Evolutionary conservation across 2,797 vertebrate genomes (phyloP).

Genomic region (Triplophysa bombifrons): DNA sequence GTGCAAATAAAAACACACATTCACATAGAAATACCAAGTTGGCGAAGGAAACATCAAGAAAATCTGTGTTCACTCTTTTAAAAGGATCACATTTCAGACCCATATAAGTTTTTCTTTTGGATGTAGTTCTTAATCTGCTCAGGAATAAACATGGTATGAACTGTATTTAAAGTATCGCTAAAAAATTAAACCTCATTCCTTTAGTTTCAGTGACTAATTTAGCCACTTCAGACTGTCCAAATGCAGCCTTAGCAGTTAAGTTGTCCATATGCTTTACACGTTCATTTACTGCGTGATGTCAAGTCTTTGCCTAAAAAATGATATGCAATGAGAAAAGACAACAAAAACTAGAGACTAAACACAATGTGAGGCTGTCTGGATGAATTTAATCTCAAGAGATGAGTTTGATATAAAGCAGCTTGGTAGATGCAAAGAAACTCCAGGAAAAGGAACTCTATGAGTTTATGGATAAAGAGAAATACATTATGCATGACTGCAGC

Average conservation of each 20-base stretch:
- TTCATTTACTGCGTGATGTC: background rate
- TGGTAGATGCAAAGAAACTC: slow-evolving; percentile 24
- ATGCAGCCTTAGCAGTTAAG: background rate
- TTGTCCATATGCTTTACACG: slow-evolving; percentile 34
- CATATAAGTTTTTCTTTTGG: background rate
- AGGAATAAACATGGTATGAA: slow-evolving; percentile 1
- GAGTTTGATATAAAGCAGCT: slow-evolving; percentile 14
- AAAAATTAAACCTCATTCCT: slow-evolving; percentile 17
- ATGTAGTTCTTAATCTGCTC: background rate
- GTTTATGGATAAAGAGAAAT: slow-evolving; percentile 21
- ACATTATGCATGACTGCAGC: slow-evolving; percentile 2
- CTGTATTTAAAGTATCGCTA: slow-evolving; percentile 7
- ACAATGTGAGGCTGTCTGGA: slow-evolving; percentile 17
- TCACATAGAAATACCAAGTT: too few species aligned
- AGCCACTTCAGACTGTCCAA: slow-evolving; percentile 4
- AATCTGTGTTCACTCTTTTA: background rate
- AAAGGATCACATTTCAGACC: background rate
- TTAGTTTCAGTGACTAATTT: slow-evolving; percentile 7
- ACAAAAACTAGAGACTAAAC: slow-evolving; percentile 21
- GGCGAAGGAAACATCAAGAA: background rate
- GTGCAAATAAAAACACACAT: background rate
- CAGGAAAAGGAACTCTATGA: too few species aligned
- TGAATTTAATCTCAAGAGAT: slow-evolving; percentile 20
- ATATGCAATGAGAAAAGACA: background rate
- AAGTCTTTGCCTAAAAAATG: background rate